Base-by-base conservation (phyloP, 1,140 invertebrate species). In the Meloidogyne chitwoodi region DNA sequence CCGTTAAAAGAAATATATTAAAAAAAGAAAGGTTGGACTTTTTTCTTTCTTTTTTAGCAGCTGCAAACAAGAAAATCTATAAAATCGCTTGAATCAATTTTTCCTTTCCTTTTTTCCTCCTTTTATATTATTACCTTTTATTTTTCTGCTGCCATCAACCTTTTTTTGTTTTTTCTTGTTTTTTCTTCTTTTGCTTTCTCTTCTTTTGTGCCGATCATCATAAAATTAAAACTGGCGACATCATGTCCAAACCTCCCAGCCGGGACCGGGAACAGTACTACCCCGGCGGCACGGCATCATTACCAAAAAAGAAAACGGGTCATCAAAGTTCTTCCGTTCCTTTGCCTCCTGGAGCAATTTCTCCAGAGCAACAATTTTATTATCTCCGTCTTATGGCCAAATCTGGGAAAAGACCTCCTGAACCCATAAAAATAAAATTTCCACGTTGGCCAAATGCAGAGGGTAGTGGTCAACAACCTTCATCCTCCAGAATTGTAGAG, bases 361-460 rank as follows among this genome's bases (percentile, higher is more conserved):
- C 83, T 19, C 66, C 80, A 11, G 83, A 87, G 62, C 80, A 87
- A 38, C 79, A 83, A 34, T 86, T 86, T 78, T 86, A 86, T 66
- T 86, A 86, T 69, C 68, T 87, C 16, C 63, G 86, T 38, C 62
- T 86, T 62, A 86, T 86, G 85, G 84, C 85, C 19, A 87, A 87
- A 72, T 83, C 85, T 22, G 83, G 85, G 11, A 56, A 80, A 12
- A 82, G 80, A 73, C 77, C 82, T 27, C 48, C 48, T n/a, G 83
- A 84, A 64, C 85, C 85, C 14, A 86, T 87, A 16, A 86, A 87
- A 71, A 83, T 86, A 75, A 86, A 86, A 72, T 86, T 86, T 75
- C 81, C 83, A 0, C 72, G 83, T 56, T 86, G 85, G 85, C 66
- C 79, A 2, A 66, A 77, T 64, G 48, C 14, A 14, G 71, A 73